Evolutionary conservation across 2,888 invertebrate species (phyloP), one percentile per base, ranked within the genome.

Genomic region (Epicampocera succincta): DNA sequence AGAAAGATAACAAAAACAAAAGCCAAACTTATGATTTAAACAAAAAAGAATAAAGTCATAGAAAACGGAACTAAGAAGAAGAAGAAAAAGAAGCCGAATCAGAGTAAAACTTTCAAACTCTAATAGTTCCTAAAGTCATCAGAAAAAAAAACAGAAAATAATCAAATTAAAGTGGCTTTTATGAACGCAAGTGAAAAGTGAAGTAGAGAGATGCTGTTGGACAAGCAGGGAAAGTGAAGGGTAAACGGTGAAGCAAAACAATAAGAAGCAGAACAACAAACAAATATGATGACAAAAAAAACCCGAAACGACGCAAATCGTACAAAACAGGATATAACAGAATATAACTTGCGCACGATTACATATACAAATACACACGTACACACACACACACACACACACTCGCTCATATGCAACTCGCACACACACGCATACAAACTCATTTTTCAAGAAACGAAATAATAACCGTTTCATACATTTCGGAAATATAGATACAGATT

Each of bases 401-500:
- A 58, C 3, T 50, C 33, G 58, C 13, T 40, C 44, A 71, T 3
- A 50, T 19, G 54, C 48, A 52, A 21, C 52, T 52, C 3, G 6
- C 38, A 48, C n/a, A 38, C 33, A 50, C 33, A 44, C 15, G 21
- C 25, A 25, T 2, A 38, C 65, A 50, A 52, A 66, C 48, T 50
- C 19, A 40, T 19, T 66, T 50, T 52, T 58, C n/a, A 58, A 44
- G 61, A 52, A 78, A 50, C 12, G 13, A 42, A 56, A 54, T 33
- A 46, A 61, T 2, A 21, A 50, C 13, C 12, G 44, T 61, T 78
- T 60, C 75, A 78, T 73, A 71, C 65, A 66, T 75, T 82, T 82
- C 82, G 82, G 82, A 82, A 78, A 82, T 82, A 82, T 78, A 75
- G 78, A 82, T 82, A 82, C 82, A 82, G 82, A 82, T 82, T 78